Base-by-base conservation (phyloP, 2,888 invertebrate species). In the Lathronympha strigana region DNA sequence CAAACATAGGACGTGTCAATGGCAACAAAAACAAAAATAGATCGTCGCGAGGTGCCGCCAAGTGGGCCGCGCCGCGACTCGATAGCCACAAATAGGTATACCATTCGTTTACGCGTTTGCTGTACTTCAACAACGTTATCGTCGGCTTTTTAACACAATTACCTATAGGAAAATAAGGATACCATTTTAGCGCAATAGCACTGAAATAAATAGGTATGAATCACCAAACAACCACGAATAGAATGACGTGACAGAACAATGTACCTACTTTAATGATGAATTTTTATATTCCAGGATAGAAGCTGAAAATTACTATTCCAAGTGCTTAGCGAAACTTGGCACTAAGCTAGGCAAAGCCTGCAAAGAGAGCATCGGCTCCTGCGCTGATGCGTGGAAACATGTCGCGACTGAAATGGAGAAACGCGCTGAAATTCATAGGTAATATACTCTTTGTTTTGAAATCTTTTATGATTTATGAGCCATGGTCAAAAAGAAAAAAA, bases 341-440 rank as follows among this genome's bases (percentile, higher is more conserved):
- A 93, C 94, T 47, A 98, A 98, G 90, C 90, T 98, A 71, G 93
- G 95, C 76, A 96, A 97, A 86, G 96, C 97, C 0, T 96, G 96
- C 83, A 94, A 96, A 69, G 96, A 96, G 78, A 94, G 95, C 72
- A 93, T 95, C 38, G 96, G 96, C 55, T 95, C 96, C 55, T 94
- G 98, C 74, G 95, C 96, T 73, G 96, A 97, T 75, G 97, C 97
- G 61, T 98, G 98, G 98, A 96, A 97, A 86, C 94, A 96, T 71
- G 97, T 97, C 68, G 97, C 97, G 57, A 92, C 95, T n/a, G 97
- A 98, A 88, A 96, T 98, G 95, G 98, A 98, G 86, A 94, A 96
- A 71, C 96, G 97, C 76, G 96, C 98, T 36, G 98, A 98, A 82
- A 94, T 97, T 61, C 98, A 98, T 92, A 95, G 95, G 94, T 94